Base-by-base conservation (phyloP, 2,797 vertebrate genomes). In the Bradypodion ventrale region DNA sequence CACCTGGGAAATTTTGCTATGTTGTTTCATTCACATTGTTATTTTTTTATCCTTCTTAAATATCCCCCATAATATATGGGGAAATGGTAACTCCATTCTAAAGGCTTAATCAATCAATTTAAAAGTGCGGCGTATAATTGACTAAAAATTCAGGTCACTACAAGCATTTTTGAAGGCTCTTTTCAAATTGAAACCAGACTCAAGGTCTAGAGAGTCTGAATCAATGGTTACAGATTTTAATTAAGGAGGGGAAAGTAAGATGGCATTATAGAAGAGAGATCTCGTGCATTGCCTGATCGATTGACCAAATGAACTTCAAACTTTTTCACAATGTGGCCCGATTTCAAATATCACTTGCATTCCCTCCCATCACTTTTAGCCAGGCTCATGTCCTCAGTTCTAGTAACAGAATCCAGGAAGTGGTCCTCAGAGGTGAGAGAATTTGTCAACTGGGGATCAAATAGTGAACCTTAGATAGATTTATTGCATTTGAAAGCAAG, bases 241-340 rank as follows among this genome's bases (percentile, higher is more conserved):
- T 85, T 85, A 85, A 85, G 84, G 84, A 70, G 84, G 56, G 84
- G 85, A 85, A 84, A 85, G 81, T 85, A 85, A 85, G 78, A 62
- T 70, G 59, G 84, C 69, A 85, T 81, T 85, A 85, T 76, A 78
- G 84, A 85, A 85, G 46, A 85, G 79, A 69, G 63, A 76, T 56
- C 62, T 49, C 84, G 52, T 49, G n/a, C 7, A 1, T 40, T 27
- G 37, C 72, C n/a, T 70, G 78, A 81, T 85, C 81, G 78, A 85
- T 85, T 80, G 84, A 76, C 65, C 78, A 85, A 76, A 81, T 70
- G 78, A 85, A 85, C 70, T 73, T 85, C 72, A 70, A 80, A 62
- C 52, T 84, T 69, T 81, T 81, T 70, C 56, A 76, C 73, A 81
- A 70, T 35, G 73, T 32, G 16, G 42, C 32, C 35, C 32, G 23